These are phyloP conservation scores for Aphis craccivora DNA, from an alignment of 1,140 invertebrate genomes.

Conservation along the genomic window DNA sequence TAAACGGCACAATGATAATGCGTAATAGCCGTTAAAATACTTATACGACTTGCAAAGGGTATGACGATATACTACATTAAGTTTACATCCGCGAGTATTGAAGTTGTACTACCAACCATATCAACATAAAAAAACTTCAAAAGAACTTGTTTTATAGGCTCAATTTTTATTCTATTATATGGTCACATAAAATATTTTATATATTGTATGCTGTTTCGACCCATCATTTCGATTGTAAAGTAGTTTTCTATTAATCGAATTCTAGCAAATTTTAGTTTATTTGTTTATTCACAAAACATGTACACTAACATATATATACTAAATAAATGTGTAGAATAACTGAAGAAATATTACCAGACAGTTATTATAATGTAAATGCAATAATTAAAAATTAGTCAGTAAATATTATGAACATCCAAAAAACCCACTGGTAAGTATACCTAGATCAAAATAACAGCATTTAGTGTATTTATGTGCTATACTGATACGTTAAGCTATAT, in stretches of 20 bases:
- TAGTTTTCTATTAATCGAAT: background rate
- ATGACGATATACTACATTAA: constrained; percentile 47
- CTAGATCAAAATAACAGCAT: background rate
- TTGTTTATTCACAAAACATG: no score
- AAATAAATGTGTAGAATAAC: background rate
- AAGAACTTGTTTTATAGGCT: constrained; percentile 44
- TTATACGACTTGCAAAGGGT: background rate
- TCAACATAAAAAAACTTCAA: constrained; percentile 39
- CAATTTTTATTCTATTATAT: constrained; percentile 16
- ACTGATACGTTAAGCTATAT: no score
- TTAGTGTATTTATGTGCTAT: no score
- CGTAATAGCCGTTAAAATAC: constrained; percentile 24
- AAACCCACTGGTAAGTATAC: no score
- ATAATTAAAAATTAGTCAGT: background rate
- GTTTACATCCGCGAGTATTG: constrained; percentile 20
- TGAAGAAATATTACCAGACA: background rate
- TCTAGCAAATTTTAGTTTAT: background rate
- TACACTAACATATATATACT: no score
- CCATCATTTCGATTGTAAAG: background rate
- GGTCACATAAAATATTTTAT: background rate
- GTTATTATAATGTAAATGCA: background rate
- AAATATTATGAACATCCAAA: background rate
- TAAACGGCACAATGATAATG: background rate
- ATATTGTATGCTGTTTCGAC: background rate
- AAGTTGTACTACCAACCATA: constrained; percentile 13